Base-by-base conservation (phyloP, 2,888 invertebrate species). In the Matsumyia berberina region DNA sequence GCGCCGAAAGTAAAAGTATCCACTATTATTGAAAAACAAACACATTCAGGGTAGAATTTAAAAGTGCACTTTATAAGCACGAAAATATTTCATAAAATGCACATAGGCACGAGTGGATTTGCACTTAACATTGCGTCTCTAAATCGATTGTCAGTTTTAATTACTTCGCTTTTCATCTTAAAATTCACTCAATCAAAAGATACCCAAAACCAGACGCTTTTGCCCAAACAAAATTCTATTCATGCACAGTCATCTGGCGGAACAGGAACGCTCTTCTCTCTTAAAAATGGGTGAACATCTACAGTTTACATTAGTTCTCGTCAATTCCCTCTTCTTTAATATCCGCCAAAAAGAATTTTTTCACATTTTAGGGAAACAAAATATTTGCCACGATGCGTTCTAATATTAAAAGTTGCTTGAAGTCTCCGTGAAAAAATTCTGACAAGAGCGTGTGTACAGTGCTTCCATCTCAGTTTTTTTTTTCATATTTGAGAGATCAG, bases 361-460 rank as follows among this genome's bases (percentile, higher is more conserved):
- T 51, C 8, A 72, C 11, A 33, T 49, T 35, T 57, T 12, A 35
- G 35, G 49, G 8, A 70, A 70, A 46, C 12, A n/a, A 5, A 24
- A 57, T 24, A 57, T 64, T 72, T 19, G 33, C 37, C 51, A 66
- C 53, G 17, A 67, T 62, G 44, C 39, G 67, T 62, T 73, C 66
- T 73, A 42, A 55, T 58, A 62, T 76, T 64, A 72, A 70, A 24
- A 31, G 19, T 81, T 76, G 70, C 77, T 77, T 64, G 3, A 5
- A 19, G 15, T 49, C 39, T 67, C 49, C 24, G 37, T 66, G 44
- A 58, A 67, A 58, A 67, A 55, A 67, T 49, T 60, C 29, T 66
- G 73, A 80, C 58, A 67, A 73, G 60, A 60, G 51, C 64, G 17
- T 64, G 17, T 64, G n/a, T 58, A 66, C n/a, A 58, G 57, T 46